Evolutionary conservation across 2,113 vertebrate species (phyloP), one percentile per base, ranked within the genome.

Genomic region (Halichoerus grypus): DNA sequence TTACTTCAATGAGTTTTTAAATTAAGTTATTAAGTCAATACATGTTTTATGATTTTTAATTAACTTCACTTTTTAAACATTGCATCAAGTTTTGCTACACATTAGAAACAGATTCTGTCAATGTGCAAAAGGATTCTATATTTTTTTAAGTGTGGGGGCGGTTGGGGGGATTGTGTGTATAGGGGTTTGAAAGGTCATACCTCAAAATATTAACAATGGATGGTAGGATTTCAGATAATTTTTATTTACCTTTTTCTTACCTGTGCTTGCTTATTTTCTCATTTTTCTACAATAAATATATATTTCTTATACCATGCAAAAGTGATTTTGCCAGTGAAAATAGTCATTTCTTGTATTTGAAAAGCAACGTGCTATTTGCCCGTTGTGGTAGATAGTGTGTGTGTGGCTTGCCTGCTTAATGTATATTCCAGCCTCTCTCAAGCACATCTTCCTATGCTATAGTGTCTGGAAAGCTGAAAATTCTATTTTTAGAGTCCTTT

Each of bases 11-110:
- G 71, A 97, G 63, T 69, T 97, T 97, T 96, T 88, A 82, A 98
- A 97, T 97, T 92, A 96, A 96, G 67, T 96, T 88, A 90, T 97
- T 96, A 97, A 96, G 87, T 95, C 87, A 92, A 81, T 92, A 80
- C 12, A 9, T 96, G 81, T 76, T 97, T 98, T 97, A 92, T 96
- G 74, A 95, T 90, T 91, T 94, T 94, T 97, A 97, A 97, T 96
- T 96, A 94, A 94, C 91, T 92, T 94, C 88, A 67, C 65, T 88
- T 95, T 95, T 88, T 92, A 92, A 86, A 90, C 63, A 92, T 57
- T 72, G 28, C 51, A 61, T 90, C 42, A 14, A 96, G 57, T 15
- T 88, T 92, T 95, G 67, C 57, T 77, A 71, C 39, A 92, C 42
- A 74, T 85, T 76, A 84, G 85, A 94, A 93, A 90, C 4, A 81